Conservation (phyloP, 2,888 invertebrate species). For the Rhingia campestris region DNA sequence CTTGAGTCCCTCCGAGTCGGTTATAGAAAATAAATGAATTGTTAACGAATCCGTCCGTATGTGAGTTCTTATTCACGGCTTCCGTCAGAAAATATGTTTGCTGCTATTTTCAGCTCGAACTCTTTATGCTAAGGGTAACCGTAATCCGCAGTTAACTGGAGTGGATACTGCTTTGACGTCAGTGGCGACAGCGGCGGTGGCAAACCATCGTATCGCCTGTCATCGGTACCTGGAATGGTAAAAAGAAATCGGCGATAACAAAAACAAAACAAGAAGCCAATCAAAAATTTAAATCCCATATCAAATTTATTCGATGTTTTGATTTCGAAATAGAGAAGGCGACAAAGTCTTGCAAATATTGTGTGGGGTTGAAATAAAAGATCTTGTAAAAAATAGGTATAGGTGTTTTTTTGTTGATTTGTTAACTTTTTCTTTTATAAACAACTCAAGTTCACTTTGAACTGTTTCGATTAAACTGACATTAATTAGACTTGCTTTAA, state of each 20-base stretch:
- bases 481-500: background rate
- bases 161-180: conserved; percentile 37
- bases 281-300: conserved; percentile 39
- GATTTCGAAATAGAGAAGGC: conserved; percentile 15
- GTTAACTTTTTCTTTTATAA: background rate
- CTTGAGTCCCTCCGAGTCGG: too few species aligned
- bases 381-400: background rate
- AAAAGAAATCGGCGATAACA: conserved; percentile 31
- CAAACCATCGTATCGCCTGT: conserved; percentile 12
- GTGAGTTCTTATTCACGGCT: background rate
- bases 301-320: conserved; percentile 25
- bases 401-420: background rate
- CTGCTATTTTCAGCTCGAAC: background rate
- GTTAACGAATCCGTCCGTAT: background rate
- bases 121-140: conserved; percentile 15
- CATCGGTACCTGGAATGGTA: conserved; percentile 52
- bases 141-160: conserved; percentile 48
- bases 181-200: background rate
- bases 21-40: too few species aligned
- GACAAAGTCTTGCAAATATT: conserved; percentile 6
- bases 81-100: background rate
- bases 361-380: background rate
- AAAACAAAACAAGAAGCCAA: conserved; percentile 9
- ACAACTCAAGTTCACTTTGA: background rate
- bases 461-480: background rate